phyloP scores from a whole-genome alignment of 2,888 invertebrate genomes.

The Beris chalybata region DNA sequence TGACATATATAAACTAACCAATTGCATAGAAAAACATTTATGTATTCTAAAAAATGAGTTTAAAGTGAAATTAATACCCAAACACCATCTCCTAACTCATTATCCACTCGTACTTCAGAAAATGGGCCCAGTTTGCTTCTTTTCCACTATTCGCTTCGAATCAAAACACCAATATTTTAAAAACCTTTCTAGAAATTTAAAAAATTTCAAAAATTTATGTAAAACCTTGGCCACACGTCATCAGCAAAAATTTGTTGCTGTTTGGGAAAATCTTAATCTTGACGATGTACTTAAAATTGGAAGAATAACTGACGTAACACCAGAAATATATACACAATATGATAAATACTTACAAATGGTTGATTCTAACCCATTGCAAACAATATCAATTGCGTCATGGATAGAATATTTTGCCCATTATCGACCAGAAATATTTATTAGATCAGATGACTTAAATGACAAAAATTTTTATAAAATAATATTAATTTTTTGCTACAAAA shows the following conservation, averaged over 20 bases:
- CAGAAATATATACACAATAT: too few relatives aligned
- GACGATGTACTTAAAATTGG: too few relatives aligned
- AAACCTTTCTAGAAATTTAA: too few relatives aligned
- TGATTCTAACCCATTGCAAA: too few relatives aligned
- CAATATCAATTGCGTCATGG: too few relatives aligned
- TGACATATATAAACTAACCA: not conserved
- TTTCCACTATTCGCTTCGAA: constrained; percentile 26
- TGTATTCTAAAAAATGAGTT: constrained; percentile 14
- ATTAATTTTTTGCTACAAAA: too few relatives aligned
- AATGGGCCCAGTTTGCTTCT: constrained; percentile 21
- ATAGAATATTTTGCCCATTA: too few relatives aligned
- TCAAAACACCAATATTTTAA: constrained; percentile 32
- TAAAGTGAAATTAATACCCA: constrained; percentile 24
- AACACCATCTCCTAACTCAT: constrained; percentile 30
- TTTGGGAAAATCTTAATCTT: constrained; percentile 25
- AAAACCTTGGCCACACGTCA: constrained; percentile 20
- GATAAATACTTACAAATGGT: too few relatives aligned
- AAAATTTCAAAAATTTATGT: constrained; percentile 25
- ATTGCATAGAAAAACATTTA: constrained; percentile 15
- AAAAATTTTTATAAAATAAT: too few relatives aligned
- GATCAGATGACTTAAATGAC: too few relatives aligned
- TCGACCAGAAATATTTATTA: too few relatives aligned
- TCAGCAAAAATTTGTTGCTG: constrained; percentile 19
- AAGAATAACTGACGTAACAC: too few relatives aligned
- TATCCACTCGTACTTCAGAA: constrained; percentile 20